phyloP scores from a whole-genome alignment of 2,888 invertebrate species.

The Heliconius erato region DNA sequence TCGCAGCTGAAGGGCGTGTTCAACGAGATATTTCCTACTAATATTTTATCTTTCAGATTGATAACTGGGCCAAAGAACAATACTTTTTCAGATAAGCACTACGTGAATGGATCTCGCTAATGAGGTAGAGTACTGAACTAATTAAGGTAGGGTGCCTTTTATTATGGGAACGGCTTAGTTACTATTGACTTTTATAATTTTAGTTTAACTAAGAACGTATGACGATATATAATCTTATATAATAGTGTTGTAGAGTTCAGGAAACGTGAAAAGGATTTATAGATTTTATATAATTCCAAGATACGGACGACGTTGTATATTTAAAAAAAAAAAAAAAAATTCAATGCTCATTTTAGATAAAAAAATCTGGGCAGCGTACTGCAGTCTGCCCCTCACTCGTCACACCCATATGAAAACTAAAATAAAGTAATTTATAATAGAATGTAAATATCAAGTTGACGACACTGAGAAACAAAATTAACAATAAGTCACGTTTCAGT shows the following conservation, averaged over 20 bases:
- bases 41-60: slow-evolving; percentile 38
- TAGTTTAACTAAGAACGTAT: neutral
- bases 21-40: slow-evolving; percentile 56
- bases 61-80: slow-evolving; percentile 28
- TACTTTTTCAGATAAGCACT: neutral
- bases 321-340: neutral
- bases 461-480: slow-evolving; percentile 25
- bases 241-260: neutral
- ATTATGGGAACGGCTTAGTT: neutral
- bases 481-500: slow-evolving; percentile 43
- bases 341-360: no score
- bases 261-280: neutral
- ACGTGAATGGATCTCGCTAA: neutral
- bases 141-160: neutral
- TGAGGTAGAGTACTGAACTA: neutral
- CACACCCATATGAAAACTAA: neutral
- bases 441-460: slow-evolving; percentile 11
- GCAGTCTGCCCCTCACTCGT: no score
- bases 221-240: neutral
- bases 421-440: neutral
- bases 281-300: no score
- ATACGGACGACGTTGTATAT: neutral
- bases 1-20: slow-evolving; percentile 58
- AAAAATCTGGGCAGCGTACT: no score
- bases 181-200: neutral